Evolutionary conservation across 2,797 vertebrate species (phyloP), one percentile per base, ranked within the genome.

Genomic region (Argentina silus): DNA sequence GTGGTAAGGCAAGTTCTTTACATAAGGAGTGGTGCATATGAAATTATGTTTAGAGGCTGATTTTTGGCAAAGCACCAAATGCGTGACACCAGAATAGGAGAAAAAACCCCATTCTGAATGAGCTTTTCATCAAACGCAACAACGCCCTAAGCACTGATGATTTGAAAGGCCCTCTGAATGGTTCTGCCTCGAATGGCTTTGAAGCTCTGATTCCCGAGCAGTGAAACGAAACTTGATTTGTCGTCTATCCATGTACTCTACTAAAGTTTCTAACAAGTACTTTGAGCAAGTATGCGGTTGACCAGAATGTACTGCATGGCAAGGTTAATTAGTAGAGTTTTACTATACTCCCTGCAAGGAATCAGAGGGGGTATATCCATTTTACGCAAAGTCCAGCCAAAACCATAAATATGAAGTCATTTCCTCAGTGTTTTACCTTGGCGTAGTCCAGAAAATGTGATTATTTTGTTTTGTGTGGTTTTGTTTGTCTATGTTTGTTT

Each of bases 291-390:
- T 77, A 76, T 85, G 80, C 87, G 90, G 81, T 81, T 87, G 76
- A 87, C 82, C 85, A 89, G 86, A 93, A 89, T 91, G 88, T 90
- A 91, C 89, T 92, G 91, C 90, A 86, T 82, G 82, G 83, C 78
- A 76, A 81, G 27, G 76, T 69, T 65, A 88, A 84, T 88, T 83
- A 67, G 68, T 73, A 47, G 67, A 21, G 61, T 79, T 81, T 62
- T 48, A 72, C 57, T 66, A 66, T 79, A 19, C 43, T 67, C 81
- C 79, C 84, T 77, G 72, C 62, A 59, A 72, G 64, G 73, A 87
- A 75, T 81, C 69, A 61, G 21, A 76, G 73, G 44, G 67, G 61
- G 43, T 65, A 42, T 50, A 69, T 74, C 69, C 55, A 74, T 72
- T 27, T 69, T 55, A 17, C 72, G 48, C 74, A 56, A 70, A 69